Evolutionary conservation across 2,888 invertebrate genomes (phyloP), one percentile per base, ranked within the genome.

Genomic region (Buathra laborator): DNA sequence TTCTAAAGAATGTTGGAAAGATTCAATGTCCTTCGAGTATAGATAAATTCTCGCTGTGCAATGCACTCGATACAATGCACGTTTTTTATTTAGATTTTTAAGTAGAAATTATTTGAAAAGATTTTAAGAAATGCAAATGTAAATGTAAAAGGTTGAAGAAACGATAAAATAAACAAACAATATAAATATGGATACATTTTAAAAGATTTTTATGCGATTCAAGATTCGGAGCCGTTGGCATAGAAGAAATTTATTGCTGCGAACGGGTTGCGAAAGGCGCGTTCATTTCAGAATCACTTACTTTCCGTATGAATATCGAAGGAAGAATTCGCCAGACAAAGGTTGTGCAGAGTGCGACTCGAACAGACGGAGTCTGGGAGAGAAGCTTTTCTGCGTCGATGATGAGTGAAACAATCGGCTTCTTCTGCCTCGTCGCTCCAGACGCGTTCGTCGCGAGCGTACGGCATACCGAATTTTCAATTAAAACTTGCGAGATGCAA

Each of bases 401-500:
- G 79, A 76, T 71, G 71, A 16, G 66, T 46, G 79, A 53, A 72
- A 85, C 75, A 80, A 83, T 85, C 79, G 66, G 82, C 76, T 85
- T 67, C 72, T 37, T 79, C 67, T 56, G 66, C 66, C 66, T 48
- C 44, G 44, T 51, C 74, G 51, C 62, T 68, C 64, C 16, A n/a
- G 37, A 9, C 37, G 70, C 43, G 51, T 37, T n/a, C 75, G 46
- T 16, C 74, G 37, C 51, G 24, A 44, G 68, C 37, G 68, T 53
- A 14, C n/a, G 51, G 51, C 76, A 51, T 56, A 44, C 44, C 51
- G 59, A 72, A 82, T 82, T 85, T 82, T 85, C 76, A 85, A 85
- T 82, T 85, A 82, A 79, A 84, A 84, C 79, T 84, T 77, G 84
- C 64, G 43, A 71, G 56, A 76, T 51, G 29, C 37, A 67, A 74